Conservation (phyloP, 1,140 invertebrate genomes). For the Ruditapes philippinarum region DNA sequence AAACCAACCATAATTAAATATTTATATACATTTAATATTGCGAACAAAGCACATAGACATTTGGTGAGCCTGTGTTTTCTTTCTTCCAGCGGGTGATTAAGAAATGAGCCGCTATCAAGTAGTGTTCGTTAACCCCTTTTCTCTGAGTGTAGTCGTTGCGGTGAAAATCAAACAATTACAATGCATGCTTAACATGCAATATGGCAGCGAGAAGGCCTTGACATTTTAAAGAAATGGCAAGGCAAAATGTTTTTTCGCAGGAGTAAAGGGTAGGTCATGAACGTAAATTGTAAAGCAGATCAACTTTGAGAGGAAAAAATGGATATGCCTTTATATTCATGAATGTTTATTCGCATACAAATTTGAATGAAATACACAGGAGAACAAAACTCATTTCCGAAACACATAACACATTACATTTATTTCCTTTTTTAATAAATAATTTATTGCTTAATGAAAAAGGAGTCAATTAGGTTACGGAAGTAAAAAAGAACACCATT, state of each 20-base stretch:
- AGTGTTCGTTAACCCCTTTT: not conserved
- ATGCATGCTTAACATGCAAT: not conserved
- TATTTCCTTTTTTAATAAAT: no score
- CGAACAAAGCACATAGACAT: not conserved
- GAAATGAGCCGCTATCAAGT: not conserved
- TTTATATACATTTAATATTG: not conserved
- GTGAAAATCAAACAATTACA: slow-evolving; percentile 10
- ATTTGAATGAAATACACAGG: not conserved
- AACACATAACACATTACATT: no score
- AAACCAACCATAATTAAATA: not conserved
- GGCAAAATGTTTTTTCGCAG: not conserved
- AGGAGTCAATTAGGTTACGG: not conserved
- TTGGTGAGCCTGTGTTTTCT: not conserved
- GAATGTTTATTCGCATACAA: not conserved
- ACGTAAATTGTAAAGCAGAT: not conserved
- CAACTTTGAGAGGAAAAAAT: not conserved
- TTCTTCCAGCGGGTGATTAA: not conserved
- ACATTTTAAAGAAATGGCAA: slow-evolving; percentile 3
- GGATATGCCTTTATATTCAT: not conserved
- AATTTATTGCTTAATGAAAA: not conserved
- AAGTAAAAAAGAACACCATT: no score
- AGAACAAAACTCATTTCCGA: not conserved
- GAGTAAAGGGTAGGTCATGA: not conserved
- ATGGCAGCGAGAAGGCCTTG: not conserved
- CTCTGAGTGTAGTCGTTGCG: not conserved